Conservation (phyloP, 2,797 vertebrate genomes). For the Arctocebus calabarensis region DNA sequence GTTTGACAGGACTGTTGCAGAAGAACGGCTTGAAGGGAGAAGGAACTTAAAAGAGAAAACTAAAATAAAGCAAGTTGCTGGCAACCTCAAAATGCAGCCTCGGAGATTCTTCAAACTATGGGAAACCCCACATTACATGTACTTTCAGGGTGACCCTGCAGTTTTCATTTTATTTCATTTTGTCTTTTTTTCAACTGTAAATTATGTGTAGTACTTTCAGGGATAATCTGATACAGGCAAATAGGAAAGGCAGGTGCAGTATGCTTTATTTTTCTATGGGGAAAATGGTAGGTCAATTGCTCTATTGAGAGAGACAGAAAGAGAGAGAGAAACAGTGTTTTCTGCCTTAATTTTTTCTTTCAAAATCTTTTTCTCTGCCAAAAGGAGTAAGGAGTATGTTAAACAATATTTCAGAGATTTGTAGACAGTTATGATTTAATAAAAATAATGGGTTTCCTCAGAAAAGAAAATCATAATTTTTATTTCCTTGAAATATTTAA, state of each 20-base stretch:
- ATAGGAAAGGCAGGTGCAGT: slow-evolving; percentile 63
- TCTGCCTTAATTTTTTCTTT: slow-evolving; percentile 9
- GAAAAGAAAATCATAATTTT: slow-evolving; percentile 11
- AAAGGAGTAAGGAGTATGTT: background rate
- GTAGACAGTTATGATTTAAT: too few relatives aligned
- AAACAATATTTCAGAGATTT: background rate
- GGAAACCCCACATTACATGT: slow-evolving; percentile 9
- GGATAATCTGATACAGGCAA: slow-evolving; percentile 47
- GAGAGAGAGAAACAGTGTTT: background rate
- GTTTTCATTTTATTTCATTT: slow-evolving; percentile 34
- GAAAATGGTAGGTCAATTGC: slow-evolving; percentile 73
- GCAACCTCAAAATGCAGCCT: slow-evolving; percentile 78
- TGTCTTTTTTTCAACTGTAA: slow-evolving; percentile 80
- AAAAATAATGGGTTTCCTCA: too few relatives aligned
- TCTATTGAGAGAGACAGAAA: background rate
- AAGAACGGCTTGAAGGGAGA: slow-evolving; percentile 73
- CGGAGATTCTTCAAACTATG: slow-evolving; percentile 75
- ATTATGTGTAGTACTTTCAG: slow-evolving; percentile 79
- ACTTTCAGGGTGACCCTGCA: slow-evolving; percentile 78
- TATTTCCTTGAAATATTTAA: slow-evolving; percentile 42
- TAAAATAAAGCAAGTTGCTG: slow-evolving; percentile 64
- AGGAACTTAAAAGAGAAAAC: slow-evolving; percentile 74
- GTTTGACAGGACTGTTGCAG: slow-evolving; percentile 74
- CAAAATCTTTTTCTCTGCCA: background rate
- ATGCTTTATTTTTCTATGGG: background rate